Base-by-base conservation (phyloP, 2,797 vertebrate genomes). In the Decapterus maruadsi region DNA sequence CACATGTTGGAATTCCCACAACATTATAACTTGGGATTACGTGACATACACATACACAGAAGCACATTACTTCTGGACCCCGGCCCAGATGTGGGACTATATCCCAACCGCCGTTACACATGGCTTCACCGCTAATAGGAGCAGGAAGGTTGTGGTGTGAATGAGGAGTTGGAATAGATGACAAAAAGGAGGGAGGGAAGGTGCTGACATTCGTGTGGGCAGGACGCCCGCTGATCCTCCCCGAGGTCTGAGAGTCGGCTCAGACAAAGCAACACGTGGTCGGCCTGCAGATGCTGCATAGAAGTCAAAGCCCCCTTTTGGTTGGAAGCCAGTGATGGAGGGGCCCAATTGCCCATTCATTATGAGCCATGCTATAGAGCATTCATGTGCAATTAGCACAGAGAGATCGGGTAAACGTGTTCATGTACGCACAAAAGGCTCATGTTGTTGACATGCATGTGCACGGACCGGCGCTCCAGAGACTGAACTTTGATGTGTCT, bases 301-400 rank as follows among this genome's bases (percentile, higher is more conserved):
- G 67, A 60, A 89, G 86, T 85, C 77, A 69, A 74, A 80, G 81
- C 77, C 75, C 17, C 26, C 26, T 20, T 85, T 84, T 89, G 87
- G 73, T 85, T 76, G 82, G 79, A 81, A 87, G 75, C 83, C 89
- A 91, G 66, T 81, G 83, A 91, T 71, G 67, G 68, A 60, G 64
- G 79, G 56, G 63, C 82, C 75, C 94, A 92, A 94, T 90, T 92
- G 89, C 78, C 78, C 78, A 87, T 91, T 89, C 82, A 85, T 86
- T 83, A 79, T 92, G 89, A 93, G 85, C 93, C 91, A 90, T 45
- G 68, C 81, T 80, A 54, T 86, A 66, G 80, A 85, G 88, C 83
- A 86, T 93, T 94, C 87, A 88, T 88, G 66, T 84, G 84, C 84
- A 94, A 93, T 94, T 93, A 94, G 83, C 17, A 20, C 26, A 26